Base-by-base conservation (phyloP, 2,888 invertebrate genomes). In the Mimumesa dahlbomi region DNA sequence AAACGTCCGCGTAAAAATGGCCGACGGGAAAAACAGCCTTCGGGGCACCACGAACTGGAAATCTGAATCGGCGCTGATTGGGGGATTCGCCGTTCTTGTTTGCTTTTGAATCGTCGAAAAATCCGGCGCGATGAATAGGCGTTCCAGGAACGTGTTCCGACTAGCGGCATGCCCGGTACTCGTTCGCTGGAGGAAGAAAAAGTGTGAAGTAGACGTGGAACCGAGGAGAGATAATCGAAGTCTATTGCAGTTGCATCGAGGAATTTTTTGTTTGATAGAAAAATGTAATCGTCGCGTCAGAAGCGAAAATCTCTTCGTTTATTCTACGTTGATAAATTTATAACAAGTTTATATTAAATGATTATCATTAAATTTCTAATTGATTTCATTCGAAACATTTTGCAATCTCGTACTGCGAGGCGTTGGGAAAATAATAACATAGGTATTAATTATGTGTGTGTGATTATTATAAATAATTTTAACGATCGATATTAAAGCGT, bases 81-180 rank as follows among this genome's bases (percentile, higher is more conserved):
- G 77, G 46, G 65, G 72, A 82, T 79, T 82, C 79, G 73, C n/a
- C 65, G 73, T 64, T 82, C 71, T 72, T 82, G 78, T 83, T 83
- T 83, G 82, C 81, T 84, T 79, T 82, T 73, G 61, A 59, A 25
- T 65, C 64, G 68, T 56, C 81, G 82, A 75, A 82, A 84, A 81
- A 73, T 79, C 76, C 73, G 67, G 50, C 77, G 68, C 82, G 84
- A 85, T 88, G 87, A 88, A 87, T 86, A 84, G 84, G 77, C 77
- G 77, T 87, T 87, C 83, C 82, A 79, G 76, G 84, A 86, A 87
- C 82, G 79, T 78, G 73, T 82, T 79, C 71, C 79, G 68, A 71
- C 64, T 71, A 72, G 45, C 63, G 69, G 70, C 67, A 49, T 67
- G 70, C 61, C 65, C 77, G 72, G 66, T 67, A 66, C 74, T 72